Conservation (phyloP, 2,888 invertebrate genomes). For the Stenchaetothrips biformis region DNA sequence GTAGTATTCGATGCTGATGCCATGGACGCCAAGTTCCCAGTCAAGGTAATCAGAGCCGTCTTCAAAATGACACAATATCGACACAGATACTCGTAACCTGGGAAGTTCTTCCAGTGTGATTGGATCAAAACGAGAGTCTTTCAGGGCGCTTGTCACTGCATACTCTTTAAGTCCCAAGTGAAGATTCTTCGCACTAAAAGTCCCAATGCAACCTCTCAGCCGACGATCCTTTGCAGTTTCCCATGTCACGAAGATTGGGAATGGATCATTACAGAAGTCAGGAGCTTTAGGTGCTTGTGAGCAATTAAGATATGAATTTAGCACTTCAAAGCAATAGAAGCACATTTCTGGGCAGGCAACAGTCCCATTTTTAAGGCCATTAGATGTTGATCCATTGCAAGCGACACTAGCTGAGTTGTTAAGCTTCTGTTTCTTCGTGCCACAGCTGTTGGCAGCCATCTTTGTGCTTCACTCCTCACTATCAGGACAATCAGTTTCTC, state of each 20-base stretch:
- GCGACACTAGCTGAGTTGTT: constrained; percentile 60
- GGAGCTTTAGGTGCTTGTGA: constrained; percentile 88
- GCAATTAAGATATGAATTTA: constrained; percentile 89
- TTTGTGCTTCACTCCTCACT: neutral
- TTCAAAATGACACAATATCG: constrained; percentile 93
- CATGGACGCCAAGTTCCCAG: constrained; percentile 96
- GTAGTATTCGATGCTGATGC: constrained; percentile 95
- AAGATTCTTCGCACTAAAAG: constrained; percentile 94
- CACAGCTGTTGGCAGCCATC: constrained; percentile 89
- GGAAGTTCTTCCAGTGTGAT: constrained; percentile 91
- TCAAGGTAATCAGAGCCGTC: constrained; percentile 91
- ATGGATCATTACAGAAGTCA: constrained; percentile 89
- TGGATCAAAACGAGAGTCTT: constrained; percentile 94
- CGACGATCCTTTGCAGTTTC: constrained; percentile 93
- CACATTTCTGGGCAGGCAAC: constrained; percentile 95
- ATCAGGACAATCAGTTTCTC: neutral
- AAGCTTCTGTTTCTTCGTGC: constrained; percentile 86
- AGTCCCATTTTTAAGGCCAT: constrained; percentile 51
- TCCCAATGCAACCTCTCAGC: constrained; percentile 96
- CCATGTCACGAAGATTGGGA: constrained; percentile 99
- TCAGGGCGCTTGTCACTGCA: constrained; percentile 95
- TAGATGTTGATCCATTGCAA: constrained; percentile 51
- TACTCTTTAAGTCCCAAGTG: constrained; percentile 93
- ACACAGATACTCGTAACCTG: constrained; percentile 89
- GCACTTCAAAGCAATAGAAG: constrained; percentile 98